A percentile compares a stretch with the other conserved stretches of the same genome.
These are phyloP conservation scores for Herpailurus yagouaroundi DNA, from an alignment of 2,113 vertebrate genomes.

Conservation along the genomic window DNA sequence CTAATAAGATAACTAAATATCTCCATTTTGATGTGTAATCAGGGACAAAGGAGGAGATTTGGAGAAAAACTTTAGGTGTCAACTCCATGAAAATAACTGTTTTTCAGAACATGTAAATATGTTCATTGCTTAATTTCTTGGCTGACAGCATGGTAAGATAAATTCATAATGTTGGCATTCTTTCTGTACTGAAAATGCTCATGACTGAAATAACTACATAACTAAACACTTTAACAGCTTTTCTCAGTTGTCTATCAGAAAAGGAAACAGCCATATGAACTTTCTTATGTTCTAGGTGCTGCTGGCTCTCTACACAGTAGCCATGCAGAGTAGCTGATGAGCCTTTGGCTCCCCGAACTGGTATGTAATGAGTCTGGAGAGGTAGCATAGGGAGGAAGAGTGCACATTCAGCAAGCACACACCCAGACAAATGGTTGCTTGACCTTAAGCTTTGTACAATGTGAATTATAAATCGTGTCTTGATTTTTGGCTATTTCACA, in stretches of 20 bases:
- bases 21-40: background rate
- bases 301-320: constrained; percentile 46
- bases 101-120: constrained; percentile 39
- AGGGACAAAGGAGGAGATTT: background rate
- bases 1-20: background rate
- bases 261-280: constrained; percentile 24
- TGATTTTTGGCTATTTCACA: constrained; percentile 7
- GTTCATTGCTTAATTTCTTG: constrained; percentile 59
- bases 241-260: constrained; percentile 44
- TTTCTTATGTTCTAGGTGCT: constrained; percentile 49
- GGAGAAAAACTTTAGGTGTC: background rate
- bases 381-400: background rate
- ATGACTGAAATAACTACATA: constrained; percentile 51
- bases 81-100: constrained; percentile 39
- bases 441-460: background rate
- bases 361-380: constrained; percentile 28
- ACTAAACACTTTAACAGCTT: constrained; percentile 51
- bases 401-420: background rate
- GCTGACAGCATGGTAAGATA: constrained; percentile 55
- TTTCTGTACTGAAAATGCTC: constrained; percentile 56
- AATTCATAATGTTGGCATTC: constrained; percentile 27
- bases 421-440: constrained; percentile 20
- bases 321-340: background rate
- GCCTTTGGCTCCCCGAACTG: constrained; percentile 11
- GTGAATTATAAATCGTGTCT: constrained; percentile 3